A percentile compares a stretch with the other conserved stretches of the same genome.
Conservation (phyloP, 1,140 invertebrate species). For the Bombus fervidus region DNA sequence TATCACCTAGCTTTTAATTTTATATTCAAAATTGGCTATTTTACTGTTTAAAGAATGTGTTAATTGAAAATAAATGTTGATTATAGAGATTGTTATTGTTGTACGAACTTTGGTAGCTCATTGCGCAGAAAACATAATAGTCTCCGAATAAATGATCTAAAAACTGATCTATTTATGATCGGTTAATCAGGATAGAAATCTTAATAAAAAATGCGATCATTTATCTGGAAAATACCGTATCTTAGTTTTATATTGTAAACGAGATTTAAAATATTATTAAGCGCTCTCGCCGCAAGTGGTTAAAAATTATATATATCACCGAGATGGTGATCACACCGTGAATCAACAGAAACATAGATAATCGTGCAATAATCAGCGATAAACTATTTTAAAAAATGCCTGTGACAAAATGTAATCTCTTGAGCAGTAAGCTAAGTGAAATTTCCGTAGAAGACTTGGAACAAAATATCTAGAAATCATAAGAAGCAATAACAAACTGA, state of each 20-base stretch:
- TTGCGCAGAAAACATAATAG: background rate
- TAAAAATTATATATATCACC: background rate
- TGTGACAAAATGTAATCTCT: slow-evolving; percentile 7
- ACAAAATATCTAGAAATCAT: slow-evolving; percentile 21
- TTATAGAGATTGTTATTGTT: background rate
- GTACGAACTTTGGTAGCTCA: background rate
- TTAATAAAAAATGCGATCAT: background rate
- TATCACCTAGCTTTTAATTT: slow-evolving; percentile 28
- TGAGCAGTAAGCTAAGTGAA: slow-evolving; percentile 8
- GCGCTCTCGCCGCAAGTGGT: background rate
- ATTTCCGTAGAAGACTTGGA: background rate
- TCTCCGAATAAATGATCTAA: background rate
- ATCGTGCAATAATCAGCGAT: slow-evolving; percentile 13
- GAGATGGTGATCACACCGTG: background rate
- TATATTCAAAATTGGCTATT: background rate
- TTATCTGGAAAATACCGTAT: background rate
- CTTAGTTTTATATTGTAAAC: background rate
- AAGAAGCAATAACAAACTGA: background rate
- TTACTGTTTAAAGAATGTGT: background rate
- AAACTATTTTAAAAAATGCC: background rate
- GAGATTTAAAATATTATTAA: background rate
- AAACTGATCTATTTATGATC: background rate
- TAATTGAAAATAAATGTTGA: background rate
- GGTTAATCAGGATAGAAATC: background rate
- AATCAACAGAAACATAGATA: background rate